A percentile compares a stretch with the other conserved stretches of the same genome.
These are phyloP conservation scores for Cheilosia scutellata DNA, from an alignment of 2,888 invertebrate genomes.

Conservation along the genomic window DNA sequence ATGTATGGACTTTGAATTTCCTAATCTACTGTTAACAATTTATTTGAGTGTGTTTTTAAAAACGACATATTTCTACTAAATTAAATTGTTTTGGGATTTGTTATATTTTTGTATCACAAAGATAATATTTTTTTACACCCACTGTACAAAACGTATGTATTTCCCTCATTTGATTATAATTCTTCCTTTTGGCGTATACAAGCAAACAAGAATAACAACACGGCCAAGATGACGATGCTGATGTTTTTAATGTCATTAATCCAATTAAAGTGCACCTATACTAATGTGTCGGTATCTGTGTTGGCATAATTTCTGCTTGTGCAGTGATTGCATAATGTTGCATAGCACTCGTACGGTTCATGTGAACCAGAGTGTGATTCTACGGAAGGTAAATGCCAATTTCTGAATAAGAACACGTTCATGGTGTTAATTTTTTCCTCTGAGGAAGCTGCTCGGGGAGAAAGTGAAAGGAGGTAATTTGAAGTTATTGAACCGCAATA, in stretches of 20 bases:
- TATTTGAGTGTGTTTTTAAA: too few relatives aligned
- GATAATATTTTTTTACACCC: neutral
- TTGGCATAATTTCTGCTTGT: slow-evolving; percentile 48
- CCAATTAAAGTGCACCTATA: slow-evolving; percentile 52
- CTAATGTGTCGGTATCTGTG: neutral
- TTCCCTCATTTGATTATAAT: slow-evolving; percentile 2
- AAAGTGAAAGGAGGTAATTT: slow-evolving; percentile 24
- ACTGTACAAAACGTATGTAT: slow-evolving; percentile 18
- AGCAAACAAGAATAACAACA: slow-evolving; percentile 13
- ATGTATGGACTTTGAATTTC: too few relatives aligned
- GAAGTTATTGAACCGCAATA: slow-evolving; percentile 37
- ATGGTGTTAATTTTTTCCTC: slow-evolving; percentile 13
- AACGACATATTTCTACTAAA: too few relatives aligned
- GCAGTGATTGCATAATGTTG: slow-evolving; percentile 53
- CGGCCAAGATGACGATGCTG: slow-evolving; percentile 42
- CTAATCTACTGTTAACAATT: too few relatives aligned
- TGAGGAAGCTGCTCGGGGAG: neutral
- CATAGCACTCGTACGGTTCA: slow-evolving; percentile 16
- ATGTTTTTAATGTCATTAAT: slow-evolving; percentile 69
- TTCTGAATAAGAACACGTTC: slow-evolving; percentile 15
- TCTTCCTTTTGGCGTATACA: slow-evolving; percentile 12
- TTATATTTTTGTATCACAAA: neutral
- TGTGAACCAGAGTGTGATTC: slow-evolving; percentile 11
- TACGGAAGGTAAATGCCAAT: slow-evolving; percentile 33
- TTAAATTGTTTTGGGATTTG: neutral